These are phyloP conservation scores for Bugula neritina DNA, from an alignment of 2,888 invertebrate species.

Conservation along the genomic window DNA sequence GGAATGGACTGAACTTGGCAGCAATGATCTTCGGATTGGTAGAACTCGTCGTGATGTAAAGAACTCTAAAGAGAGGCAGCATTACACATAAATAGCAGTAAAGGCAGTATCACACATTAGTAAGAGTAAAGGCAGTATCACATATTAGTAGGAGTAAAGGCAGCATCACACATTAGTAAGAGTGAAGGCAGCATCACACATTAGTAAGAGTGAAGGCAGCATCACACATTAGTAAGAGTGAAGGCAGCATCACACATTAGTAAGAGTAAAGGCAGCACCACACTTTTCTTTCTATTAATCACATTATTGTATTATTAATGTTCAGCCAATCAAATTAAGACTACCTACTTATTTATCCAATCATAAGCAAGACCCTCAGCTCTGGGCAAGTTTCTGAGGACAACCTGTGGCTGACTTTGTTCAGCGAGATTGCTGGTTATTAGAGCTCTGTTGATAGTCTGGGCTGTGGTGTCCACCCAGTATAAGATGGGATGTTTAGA, in stretches of 20 bases:
- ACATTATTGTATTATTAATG: too few species aligned
- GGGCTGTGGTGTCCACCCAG: conserved; percentile 90
- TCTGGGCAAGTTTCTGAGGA: conserved; percentile 60
- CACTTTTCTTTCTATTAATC: too few species aligned
- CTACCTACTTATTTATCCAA: conserved; percentile 79
- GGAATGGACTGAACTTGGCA: neutral
- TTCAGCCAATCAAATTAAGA: too few species aligned
- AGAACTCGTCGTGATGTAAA: conserved; percentile 11
- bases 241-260: too few species aligned
- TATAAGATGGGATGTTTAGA: conserved; percentile 60
- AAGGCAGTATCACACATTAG: too few species aligned
- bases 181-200: too few species aligned
- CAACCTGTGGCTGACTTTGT: conserved; percentile 74
- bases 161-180: too few species aligned
- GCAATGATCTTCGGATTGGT: neutral
- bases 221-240: too few species aligned
- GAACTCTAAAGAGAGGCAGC: neutral
- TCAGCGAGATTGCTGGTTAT: conserved; percentile 63
- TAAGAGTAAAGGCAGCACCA: too few species aligned
- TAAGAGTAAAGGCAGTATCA: too few species aligned
- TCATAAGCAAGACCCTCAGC: conserved; percentile 87
- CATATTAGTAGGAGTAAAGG: too few species aligned
- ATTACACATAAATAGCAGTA: conserved; percentile 30
- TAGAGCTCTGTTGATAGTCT: conserved; percentile 82
- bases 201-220: too few species aligned